Conservation (phyloP, 2,797 vertebrate species). For the Cossypha dichroa region DNA sequence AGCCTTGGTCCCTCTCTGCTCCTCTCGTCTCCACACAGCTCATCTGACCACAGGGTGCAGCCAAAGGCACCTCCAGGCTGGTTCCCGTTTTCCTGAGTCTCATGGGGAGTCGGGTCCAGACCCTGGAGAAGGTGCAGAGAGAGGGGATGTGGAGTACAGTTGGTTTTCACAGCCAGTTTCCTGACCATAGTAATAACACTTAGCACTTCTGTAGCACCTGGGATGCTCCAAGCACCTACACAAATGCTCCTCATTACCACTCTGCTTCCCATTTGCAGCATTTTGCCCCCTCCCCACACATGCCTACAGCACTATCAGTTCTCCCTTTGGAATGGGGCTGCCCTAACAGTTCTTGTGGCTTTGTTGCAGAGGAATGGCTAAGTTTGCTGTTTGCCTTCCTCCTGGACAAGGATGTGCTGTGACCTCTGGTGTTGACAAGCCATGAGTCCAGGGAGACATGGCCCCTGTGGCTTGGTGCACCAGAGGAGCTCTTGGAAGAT, state of each 20-base stretch:
- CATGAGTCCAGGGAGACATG: fast-evolving
- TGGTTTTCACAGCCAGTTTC: constrained; percentile 38
- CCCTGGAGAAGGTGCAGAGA: not conserved
- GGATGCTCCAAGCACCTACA: constrained; percentile 29
- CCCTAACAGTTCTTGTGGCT: not conserved
- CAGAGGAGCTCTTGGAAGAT: not conserved
- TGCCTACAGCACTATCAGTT: not conserved
- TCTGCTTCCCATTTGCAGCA: not conserved
- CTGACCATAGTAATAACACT: constrained; percentile 46
- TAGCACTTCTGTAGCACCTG: constrained; percentile 54
- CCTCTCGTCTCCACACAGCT: not conserved
- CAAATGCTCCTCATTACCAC: constrained; percentile 49
- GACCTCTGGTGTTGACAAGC: not conserved
- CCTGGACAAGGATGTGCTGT: not conserved
- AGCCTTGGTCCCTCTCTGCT: not conserved
- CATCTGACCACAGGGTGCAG: not conserved
- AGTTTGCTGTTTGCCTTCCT: not conserved
- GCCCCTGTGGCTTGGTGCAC: not conserved
- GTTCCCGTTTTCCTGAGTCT: not conserved
- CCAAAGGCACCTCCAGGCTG: not conserved
- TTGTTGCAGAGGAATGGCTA: not conserved
- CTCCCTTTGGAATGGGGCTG: not conserved
- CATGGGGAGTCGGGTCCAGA: fast-evolving
- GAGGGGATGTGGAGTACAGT: not conserved
- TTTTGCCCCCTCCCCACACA: not conserved